Evolutionary conservation across 2,113 vertebrate genomes (phyloP).

Genomic region (Corydoras sp.): DNA sequence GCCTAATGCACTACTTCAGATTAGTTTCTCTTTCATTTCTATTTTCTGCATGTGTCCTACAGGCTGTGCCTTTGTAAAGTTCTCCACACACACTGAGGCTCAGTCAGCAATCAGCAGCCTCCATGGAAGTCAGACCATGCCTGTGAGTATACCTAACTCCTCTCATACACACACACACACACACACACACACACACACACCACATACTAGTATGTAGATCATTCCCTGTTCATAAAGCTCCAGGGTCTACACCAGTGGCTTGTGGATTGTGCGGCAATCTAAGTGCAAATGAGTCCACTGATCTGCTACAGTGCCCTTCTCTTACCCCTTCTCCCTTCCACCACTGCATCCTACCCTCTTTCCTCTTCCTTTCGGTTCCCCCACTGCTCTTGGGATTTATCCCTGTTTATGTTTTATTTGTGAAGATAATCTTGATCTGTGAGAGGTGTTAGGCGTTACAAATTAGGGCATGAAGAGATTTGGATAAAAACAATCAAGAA

Average conservation of each 20-base stretch:
- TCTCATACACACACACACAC: constrained; percentile 7
- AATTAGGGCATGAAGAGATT: not conserved
- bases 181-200: constrained; percentile 1
- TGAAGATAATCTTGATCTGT: not conserved
- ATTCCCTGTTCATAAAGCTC: constrained; percentile 2
- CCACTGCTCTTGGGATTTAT: constrained; percentile 9
- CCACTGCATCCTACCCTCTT: constrained; percentile 6
- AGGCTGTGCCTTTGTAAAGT: constrained; percentile 86
- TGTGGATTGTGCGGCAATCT: constrained; percentile 17
- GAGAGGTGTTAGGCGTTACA: not conserved
- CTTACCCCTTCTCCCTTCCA: constrained; percentile 12
- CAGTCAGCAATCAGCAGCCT: constrained; percentile 78
- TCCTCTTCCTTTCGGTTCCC: constrained; percentile 7
- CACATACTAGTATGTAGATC: not conserved
- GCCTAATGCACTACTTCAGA: constrained; percentile 21
- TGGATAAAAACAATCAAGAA: too few species aligned
- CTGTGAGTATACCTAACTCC: constrained; percentile 61
- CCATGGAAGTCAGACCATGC: constrained; percentile 80
- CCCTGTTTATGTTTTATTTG: constrained; percentile 20
- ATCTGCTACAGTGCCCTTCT: constrained; percentile 2
- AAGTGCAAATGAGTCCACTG: constrained; percentile 32
- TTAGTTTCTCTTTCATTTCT: constrained; percentile 16
- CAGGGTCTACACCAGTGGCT: constrained; percentile 1
- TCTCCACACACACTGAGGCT: constrained; percentile 76
- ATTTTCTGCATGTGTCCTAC: constrained; percentile 39